phyloP scores from a whole-genome alignment of 2,888 invertebrate genomes.

The Polyploca ridens region DNA sequence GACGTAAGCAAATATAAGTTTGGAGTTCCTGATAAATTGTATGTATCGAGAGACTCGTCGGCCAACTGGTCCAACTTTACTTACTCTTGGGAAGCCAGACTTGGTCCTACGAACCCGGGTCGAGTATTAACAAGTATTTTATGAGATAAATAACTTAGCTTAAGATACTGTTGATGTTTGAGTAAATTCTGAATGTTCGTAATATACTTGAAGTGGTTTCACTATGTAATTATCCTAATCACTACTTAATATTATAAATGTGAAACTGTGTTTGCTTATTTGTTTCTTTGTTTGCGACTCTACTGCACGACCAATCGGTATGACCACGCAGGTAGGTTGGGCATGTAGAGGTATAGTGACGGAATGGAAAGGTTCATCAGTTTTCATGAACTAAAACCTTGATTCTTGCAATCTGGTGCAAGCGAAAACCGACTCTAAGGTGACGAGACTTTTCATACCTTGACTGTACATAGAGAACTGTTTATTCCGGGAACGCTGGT shows the following conservation, averaged over 20 bases:
- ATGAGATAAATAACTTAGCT: conserved; percentile 80
- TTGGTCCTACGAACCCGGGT: conserved; percentile 63
- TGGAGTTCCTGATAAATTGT: conserved; percentile 61
- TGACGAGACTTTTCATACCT: no score
- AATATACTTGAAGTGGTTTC: conserved; percentile 9
- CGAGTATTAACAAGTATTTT: conserved; percentile 81
- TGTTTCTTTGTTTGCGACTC: not conserved
- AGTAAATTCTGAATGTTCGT: conserved; percentile 37
- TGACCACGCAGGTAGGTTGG: no score
- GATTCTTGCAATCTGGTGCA: no score
- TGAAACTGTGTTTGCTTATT: no score
- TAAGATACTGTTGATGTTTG: conserved; percentile 69
- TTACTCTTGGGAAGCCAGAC: conserved; percentile 61
- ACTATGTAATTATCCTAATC: not conserved
- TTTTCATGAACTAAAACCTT: no score
- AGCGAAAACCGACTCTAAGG: no score
- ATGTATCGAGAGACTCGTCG: conserved; percentile 42
- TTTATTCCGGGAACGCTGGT: no score
- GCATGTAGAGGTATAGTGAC: no score
- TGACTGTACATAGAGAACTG: no score
- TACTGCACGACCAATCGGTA: not conserved
- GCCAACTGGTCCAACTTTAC: conserved; percentile 42
- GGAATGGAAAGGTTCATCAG: no score
- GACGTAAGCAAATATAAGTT: conserved; percentile 47
- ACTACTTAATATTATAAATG: no score